Evolutionary conservation across 2,113 vertebrate genomes (phyloP).

Genomic region (Cyprinodon variegatus): DNA sequence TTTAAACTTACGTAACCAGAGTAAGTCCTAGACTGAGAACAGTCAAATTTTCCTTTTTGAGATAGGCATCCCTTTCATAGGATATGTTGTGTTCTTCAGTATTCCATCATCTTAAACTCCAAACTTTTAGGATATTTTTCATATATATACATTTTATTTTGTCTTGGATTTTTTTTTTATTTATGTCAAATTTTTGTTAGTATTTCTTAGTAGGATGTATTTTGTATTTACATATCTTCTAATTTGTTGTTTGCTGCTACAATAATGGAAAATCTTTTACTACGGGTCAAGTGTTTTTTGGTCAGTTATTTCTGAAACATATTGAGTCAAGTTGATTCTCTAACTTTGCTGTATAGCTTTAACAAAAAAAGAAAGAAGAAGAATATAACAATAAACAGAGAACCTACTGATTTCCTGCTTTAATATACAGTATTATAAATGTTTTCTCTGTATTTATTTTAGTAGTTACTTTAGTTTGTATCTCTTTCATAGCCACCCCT

Average conservation of each 20-base stretch:
- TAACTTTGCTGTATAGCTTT: not conserved
- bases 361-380: not conserved
- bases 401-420: not conserved
- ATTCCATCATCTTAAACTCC: too few species aligned
- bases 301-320: not conserved
- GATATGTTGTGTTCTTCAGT: too few species aligned
- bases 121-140: too few species aligned
- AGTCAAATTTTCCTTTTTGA: too few species aligned
- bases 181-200: not conserved
- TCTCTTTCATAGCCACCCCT: not conserved
- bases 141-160: not conserved
- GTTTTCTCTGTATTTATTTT: not conserved
- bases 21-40: too few species aligned
- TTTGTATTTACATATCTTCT: not conserved
- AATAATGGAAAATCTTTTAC: too few species aligned
- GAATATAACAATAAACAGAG: not conserved
- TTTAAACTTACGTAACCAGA: too few species aligned
- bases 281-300: not conserved
- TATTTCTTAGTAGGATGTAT: not conserved
- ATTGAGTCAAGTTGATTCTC: not conserved
- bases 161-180: not conserved
- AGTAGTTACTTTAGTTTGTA: not conserved
- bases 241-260: too few species aligned
- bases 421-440: not conserved
- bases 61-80: too few species aligned